Percentiles rank a stretch among this genome's conserved stretches.
These are phyloP conservation scores for Palythoa grandiflora DNA, from an alignment of 92 coral and sea anemone species.

Conservation along the genomic window DNA sequence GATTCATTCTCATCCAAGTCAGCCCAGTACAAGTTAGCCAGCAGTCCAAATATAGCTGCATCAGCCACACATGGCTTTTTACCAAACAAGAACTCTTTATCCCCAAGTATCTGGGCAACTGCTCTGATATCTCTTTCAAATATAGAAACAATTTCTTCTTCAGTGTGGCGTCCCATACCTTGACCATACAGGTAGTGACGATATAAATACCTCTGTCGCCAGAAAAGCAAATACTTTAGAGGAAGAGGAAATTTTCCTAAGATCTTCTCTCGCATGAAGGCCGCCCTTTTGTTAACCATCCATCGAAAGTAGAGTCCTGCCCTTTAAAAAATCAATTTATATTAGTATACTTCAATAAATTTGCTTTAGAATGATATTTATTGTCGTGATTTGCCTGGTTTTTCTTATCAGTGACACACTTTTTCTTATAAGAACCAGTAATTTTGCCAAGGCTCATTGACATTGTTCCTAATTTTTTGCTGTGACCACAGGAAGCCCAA, in stretches of 20 bases:
- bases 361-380: too few relatives aligned
- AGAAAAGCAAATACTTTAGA: constrained; percentile 13
- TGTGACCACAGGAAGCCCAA: too few relatives aligned
- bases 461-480: too few relatives aligned
- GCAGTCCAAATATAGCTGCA: constrained; percentile 12
- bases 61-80: constrained; percentile 37
- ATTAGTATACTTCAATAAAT: too few relatives aligned
- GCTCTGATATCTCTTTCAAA: constrained; percentile 34
- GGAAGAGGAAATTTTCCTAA: background rate
- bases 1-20: background rate
- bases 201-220: background rate
- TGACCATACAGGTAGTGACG: constrained; percentile 31
- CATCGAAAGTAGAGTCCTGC: constrained; percentile 34
- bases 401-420: too few relatives aligned
- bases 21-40: constrained; percentile 22
- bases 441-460: too few relatives aligned
- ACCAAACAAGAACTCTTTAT: constrained; percentile 34
- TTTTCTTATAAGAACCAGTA: too few relatives aligned
- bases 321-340: background rate
- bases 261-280: background rate
- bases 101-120: constrained; percentile 9
- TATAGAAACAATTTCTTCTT: constrained; percentile 20
- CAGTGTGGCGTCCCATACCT: constrained; percentile 44
- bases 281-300: constrained; percentile 21
- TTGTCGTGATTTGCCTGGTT: too few relatives aligned